phyloP scores from a whole-genome alignment of 2,797 vertebrate species.

The Sardinella longiceps region DNA sequence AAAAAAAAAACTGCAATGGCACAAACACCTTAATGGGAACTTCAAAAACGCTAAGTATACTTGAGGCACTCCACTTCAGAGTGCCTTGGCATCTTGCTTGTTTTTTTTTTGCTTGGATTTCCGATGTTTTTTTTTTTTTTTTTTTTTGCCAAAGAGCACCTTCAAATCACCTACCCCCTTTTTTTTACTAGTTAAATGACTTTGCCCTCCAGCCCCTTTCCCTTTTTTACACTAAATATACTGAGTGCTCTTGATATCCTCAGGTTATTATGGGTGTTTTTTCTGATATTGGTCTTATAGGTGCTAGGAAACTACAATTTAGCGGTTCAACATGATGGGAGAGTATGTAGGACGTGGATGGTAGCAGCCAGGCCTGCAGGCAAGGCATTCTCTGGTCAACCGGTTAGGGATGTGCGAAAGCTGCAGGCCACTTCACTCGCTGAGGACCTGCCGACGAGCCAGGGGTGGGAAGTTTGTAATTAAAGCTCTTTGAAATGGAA shows the following conservation, averaged over 20 bases:
- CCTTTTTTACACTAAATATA: no score
- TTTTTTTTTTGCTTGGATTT: no score
- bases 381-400: slow-evolving; percentile 5
- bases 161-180: no score
- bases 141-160: no score
- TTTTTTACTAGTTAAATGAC: no score
- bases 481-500: slow-evolving; percentile 53
- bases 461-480: slow-evolving; percentile 40
- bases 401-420: not conserved
- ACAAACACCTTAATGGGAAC: not conserved
- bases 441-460: not conserved
- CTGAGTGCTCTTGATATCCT: no score
- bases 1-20: not conserved
- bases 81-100: no score
- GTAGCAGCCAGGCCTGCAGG: not conserved
- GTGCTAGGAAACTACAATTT: not conserved
- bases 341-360: not conserved
- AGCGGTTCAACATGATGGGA: not conserved
- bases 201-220: no score
- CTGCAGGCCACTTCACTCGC: not conserved
- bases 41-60: not conserved
- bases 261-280: no score
- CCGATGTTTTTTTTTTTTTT: no score
- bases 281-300: no score
- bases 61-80: no score